Evolutionary conservation across 2,888 invertebrate species (phyloP).

Genomic region (Argynnis bischoffii): DNA sequence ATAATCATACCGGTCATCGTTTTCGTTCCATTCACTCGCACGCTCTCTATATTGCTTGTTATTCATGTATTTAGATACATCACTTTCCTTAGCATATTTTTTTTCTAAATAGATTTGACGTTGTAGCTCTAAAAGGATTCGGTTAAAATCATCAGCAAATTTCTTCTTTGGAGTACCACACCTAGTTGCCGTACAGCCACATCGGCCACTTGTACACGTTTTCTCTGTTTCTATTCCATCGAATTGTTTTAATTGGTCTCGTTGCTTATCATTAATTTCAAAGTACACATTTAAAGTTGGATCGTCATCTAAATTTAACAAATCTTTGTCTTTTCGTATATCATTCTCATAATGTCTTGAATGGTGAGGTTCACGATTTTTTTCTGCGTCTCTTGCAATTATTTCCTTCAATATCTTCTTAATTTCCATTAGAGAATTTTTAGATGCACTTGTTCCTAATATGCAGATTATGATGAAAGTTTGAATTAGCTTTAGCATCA

Average conservation of each 20-base stretch:
- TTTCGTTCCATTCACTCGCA: too few relatives aligned
- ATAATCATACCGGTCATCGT: slow-evolving; percentile 27
- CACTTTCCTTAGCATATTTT: neutral
- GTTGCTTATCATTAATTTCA: slow-evolving; percentile 26
- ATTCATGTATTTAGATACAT: slow-evolving; percentile 1
- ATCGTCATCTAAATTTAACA: slow-evolving; percentile 1
- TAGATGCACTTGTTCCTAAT: neutral
- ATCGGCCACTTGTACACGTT: slow-evolving; percentile 39
- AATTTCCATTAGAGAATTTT: slow-evolving; percentile 3
- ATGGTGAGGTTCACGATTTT: neutral
- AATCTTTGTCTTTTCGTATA: neutral
- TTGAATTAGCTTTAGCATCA: neutral
- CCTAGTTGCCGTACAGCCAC: slow-evolving; percentile 37
- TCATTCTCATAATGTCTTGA: neutral
- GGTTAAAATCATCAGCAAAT: slow-evolving; percentile 38
- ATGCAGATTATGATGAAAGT: neutral
- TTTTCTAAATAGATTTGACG: slow-evolving; percentile 30
- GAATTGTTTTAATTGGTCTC: slow-evolving; percentile 9
- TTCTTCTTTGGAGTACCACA: slow-evolving; percentile 33
- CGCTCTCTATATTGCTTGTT: neutral
- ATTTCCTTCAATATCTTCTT: slow-evolving; percentile 21
- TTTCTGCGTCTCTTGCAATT: neutral
- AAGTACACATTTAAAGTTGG: slow-evolving; percentile 39
- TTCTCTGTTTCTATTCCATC: slow-evolving; percentile 24
- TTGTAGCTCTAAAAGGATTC: slow-evolving; percentile 45